Conservation (phyloP, 1,140 invertebrate species). For the Neodiprion lecontei region DNA sequence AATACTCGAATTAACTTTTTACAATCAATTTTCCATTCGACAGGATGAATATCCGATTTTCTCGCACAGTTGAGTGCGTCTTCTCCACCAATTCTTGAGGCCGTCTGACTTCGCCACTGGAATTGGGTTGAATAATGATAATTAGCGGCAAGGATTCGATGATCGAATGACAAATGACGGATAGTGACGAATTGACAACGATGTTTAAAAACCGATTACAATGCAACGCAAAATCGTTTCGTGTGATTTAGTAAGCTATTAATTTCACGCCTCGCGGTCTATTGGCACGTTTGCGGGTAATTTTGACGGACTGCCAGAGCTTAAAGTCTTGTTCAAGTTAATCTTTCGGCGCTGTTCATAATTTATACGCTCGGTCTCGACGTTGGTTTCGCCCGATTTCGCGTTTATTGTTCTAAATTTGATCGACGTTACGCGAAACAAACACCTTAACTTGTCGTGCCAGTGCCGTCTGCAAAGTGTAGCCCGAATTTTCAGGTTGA, state of each 20-base stretch:
- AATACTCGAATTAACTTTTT: too few species aligned
- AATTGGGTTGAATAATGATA: too few species aligned
- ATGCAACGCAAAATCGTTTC: background rate
- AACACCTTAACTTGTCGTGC: background rate
- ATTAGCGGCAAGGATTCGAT: too few species aligned
- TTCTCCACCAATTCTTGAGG: too few species aligned
- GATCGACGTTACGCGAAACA: background rate
- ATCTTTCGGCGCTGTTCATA: background rate
- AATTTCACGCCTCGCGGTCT: slow-evolving; percentile 5
- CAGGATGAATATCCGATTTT: too few species aligned
- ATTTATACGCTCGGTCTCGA: background rate
- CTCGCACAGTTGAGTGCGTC: too few species aligned
- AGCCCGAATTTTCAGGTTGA: too few species aligned
- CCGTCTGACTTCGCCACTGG: too few species aligned
- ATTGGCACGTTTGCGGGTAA: slow-evolving; percentile 10
- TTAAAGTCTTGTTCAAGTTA: slow-evolving; percentile 7
- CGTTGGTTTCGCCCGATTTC: too few species aligned
- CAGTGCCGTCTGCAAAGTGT: too few species aligned
- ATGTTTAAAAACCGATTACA: slow-evolving; percentile 6
- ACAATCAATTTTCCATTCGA: too few species aligned
- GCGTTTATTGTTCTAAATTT: background rate
- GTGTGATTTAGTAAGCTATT: slow-evolving; percentile 6
- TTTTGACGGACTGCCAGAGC: slow-evolving; percentile 34
- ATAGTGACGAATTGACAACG: background rate
- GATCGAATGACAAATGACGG: background rate